Conservation (phyloP, 2,113 vertebrate genomes). For the Oryzias woworae region DNA sequence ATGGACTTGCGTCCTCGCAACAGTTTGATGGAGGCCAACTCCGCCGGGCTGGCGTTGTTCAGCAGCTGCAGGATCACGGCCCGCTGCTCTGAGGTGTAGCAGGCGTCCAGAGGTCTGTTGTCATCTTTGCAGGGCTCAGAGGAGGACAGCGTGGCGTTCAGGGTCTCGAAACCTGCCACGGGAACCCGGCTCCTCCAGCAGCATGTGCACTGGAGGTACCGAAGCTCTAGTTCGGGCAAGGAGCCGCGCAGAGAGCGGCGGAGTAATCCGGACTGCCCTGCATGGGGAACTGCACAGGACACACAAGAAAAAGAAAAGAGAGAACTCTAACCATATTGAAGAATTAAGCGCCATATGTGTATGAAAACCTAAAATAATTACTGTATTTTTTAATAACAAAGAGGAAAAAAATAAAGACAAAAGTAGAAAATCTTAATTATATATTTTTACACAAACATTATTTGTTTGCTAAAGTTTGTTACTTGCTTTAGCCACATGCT, state of each 20-base stretch:
- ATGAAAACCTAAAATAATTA: too few species aligned
- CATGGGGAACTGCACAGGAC: slow-evolving; percentile 24
- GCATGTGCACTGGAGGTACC: slow-evolving; percentile 70
- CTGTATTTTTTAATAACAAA: too few species aligned
- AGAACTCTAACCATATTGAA: too few species aligned
- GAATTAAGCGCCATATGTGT: too few species aligned
- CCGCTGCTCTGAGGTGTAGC: slow-evolving; percentile 74
- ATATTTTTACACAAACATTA: too few species aligned
- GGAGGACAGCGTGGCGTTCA: slow-evolving; percentile 13
- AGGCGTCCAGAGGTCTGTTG: slow-evolving; percentile 55
- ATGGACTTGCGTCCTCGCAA: slow-evolving; percentile 76
- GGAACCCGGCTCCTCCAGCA: slow-evolving; percentile 70
- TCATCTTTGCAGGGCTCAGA: slow-evolving; percentile 30
- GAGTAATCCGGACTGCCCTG: slow-evolving; percentile 54
- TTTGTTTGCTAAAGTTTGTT: too few species aligned
- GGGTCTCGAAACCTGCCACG: slow-evolving; percentile 39
- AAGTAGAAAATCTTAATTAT: too few species aligned
- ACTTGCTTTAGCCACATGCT: too few species aligned
- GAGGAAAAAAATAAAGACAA: too few species aligned
- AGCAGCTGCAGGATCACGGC: slow-evolving; percentile 74
- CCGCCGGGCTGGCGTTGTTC: slow-evolving; percentile 68
- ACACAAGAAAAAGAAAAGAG: too few species aligned
- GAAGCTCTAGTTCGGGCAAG: slow-evolving; percentile 49
- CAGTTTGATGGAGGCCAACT: slow-evolving; percentile 72
- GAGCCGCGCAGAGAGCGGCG: slow-evolving; percentile 27